Base-by-base conservation (phyloP, 2,113 vertebrate genomes). In the Ranitomeya imitator region DNA sequence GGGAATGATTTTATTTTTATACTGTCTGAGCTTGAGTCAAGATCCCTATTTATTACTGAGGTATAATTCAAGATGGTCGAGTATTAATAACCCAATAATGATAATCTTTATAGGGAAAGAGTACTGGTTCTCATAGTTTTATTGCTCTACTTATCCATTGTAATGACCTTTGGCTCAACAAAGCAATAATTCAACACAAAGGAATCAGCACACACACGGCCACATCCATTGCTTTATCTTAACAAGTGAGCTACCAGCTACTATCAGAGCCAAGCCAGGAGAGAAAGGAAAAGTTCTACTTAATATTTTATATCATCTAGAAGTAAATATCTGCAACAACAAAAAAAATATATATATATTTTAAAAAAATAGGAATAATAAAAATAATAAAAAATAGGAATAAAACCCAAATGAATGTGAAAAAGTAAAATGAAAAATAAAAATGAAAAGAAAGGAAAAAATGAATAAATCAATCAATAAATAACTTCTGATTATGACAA, bases 1-100 rank as follows among this genome's bases (percentile, higher is more conserved):
- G 31, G 65, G 52, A n/a, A 23, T 77, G 23, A 67, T 55, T 81
- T 79, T 65, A 51, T 76, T 88, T 88, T 84, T 85, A 88, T 88
- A 87, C 37, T 90, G 77, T 86, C 88, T 90, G 89, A 88, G 86
- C 89, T 61, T 79, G 73, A 91, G 92, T 89, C 89, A 90, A 90
- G 85, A 74, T 88, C 89, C 59, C 92, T 91, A 91, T 92, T 91
- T 92, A 92, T 92, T 90, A 90, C 90, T 7, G 77, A 89, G 54
- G 90, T 88, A 90, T 92, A 92, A 92, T 90, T 92, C 92, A 91
- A 90, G 87, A 89, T 92, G 91, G 91, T 90, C 89, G 90, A 51
- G 90, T 89, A 92, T 91, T 91, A 91, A 92, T 91, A 92, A 92
- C 90, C 90, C 90, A 88, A 90, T 91, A 91, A 92, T 89, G 92